Evolutionary conservation across 2,888 invertebrate species (phyloP), one percentile per base, ranked within the genome.

Genomic region (Patella caerulea): DNA sequence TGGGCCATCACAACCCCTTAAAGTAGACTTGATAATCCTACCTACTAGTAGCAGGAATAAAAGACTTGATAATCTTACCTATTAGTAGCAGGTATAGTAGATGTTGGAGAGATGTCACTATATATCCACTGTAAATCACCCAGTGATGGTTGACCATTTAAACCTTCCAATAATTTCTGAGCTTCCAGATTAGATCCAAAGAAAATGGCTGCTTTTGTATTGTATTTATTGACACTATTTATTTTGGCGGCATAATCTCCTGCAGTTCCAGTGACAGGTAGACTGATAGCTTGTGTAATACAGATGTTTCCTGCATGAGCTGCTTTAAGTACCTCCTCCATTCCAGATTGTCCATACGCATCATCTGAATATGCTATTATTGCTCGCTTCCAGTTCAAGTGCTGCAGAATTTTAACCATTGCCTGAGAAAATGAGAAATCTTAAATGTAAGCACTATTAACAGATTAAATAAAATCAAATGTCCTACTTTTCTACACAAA

Each of bases 361-460:
- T 87, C 87, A 29, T 87, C 86, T 0, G 90, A 85, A 78, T 91
- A 90, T 5, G 92, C 86, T 3, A 91, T 81, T 5, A 91, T 86
- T 11, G 92, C 86, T 78, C 90, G 90, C 74, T 88, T 88, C 92
- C 92, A 92, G 17, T 89, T 85, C 59, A 92, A 84, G 59, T 86
- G 82, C 29, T 88, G 84, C 79, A 92, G 84, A 0, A 90, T 82
- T 52, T 86, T 83, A 4, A 89, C 83, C 75, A 91, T 86, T 2
- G 89, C 89, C 85, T 91, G 81, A 1, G 81, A 69, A 29, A 34
- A 76, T 72, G 81, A 70, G 73, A 74, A 15, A 74, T 72, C 15
- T n/a, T n/a, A 69, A 19, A 72, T 59, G 15, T 34, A 4, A 34
- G 34, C 34, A 3, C 4, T 34, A 34, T 34, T 34, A 34, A 34